A percentile compares a stretch with the other conserved stretches of the same genome.
Evolutionary conservation across 2,113 vertebrate species (phyloP).

Genomic region (Ifrita kowaldi): DNA sequence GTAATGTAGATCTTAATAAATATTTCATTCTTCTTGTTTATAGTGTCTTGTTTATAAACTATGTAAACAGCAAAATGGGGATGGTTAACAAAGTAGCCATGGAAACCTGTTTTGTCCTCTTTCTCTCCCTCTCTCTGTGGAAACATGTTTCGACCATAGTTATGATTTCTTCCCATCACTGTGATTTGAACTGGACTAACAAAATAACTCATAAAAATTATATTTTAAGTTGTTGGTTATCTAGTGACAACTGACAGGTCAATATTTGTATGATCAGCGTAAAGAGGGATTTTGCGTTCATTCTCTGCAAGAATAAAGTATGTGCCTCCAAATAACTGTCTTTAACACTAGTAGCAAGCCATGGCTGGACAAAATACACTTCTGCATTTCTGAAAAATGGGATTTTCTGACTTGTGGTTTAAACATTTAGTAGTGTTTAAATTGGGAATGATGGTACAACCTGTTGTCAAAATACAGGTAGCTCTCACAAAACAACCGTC

Average conservation of each 20-base stretch:
- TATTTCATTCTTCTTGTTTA: conserved; percentile 4
- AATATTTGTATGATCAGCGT: background rate
- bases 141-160: background rate
- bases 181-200: background rate
- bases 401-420: background rate
- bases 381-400: background rate
- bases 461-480: background rate
- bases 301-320: background rate
- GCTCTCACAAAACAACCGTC: background rate
- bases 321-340: background rate
- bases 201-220: background rate
- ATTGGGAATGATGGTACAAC: background rate
- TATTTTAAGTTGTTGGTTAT: background rate
- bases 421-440: background rate
- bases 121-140: background rate
- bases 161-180: background rate
- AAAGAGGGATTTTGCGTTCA: background rate
- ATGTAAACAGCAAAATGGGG: background rate
- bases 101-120: conserved; percentile 16
- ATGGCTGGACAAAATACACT: background rate
- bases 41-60: background rate
- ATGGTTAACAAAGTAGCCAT: conserved; percentile 29
- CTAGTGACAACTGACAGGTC: background rate
- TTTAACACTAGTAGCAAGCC: background rate
- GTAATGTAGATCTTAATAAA: background rate